phyloP scores from a whole-genome alignment of 2,888 invertebrate genomes.

The Metalampra italica region DNA sequence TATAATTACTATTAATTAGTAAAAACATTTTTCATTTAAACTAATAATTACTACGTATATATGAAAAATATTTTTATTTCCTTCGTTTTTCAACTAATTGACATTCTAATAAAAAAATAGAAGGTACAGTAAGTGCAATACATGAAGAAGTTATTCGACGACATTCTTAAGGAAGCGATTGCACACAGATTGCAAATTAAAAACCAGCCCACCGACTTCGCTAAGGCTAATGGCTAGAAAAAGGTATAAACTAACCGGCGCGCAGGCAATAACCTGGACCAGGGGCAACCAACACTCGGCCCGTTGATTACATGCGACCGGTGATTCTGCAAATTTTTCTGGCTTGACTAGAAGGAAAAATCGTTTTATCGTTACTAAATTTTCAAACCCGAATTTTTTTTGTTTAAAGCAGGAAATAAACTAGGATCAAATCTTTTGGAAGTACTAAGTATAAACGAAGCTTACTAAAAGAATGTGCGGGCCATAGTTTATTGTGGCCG shows the following conservation, averaged over 20 bases:
- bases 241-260: constrained; percentile 10
- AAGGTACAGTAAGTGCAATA: not conserved
- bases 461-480: too few species aligned
- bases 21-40: too few species aligned
- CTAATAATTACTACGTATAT: too few species aligned
- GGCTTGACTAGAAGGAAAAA: not conserved
- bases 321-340: not conserved
- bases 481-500: too few species aligned
- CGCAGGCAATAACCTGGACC: constrained; percentile 8
- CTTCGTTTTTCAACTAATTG: not conserved
- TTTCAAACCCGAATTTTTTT: too few species aligned
- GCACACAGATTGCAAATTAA: constrained; percentile 17
- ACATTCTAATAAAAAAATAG: not conserved
- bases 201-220: constrained; percentile 20
- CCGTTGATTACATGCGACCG: not conserved
- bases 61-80: too few species aligned
- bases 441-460: too few species aligned
- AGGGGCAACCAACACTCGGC: constrained; percentile 3
- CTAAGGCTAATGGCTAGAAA: constrained; percentile 16
- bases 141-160: constrained; percentile 1
- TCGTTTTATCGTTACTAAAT: too few species aligned
- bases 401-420: too few species aligned
- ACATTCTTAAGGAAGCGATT: constrained; percentile 11
- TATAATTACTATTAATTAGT: too few species aligned
- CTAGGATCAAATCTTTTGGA: too few species aligned